A percentile compares a stretch with the other conserved stretches of the same genome.
These are phyloP conservation scores for Drosophila antonietae DNA, from an alignment of 2,888 invertebrate species.

Conservation along the genomic window DNA sequence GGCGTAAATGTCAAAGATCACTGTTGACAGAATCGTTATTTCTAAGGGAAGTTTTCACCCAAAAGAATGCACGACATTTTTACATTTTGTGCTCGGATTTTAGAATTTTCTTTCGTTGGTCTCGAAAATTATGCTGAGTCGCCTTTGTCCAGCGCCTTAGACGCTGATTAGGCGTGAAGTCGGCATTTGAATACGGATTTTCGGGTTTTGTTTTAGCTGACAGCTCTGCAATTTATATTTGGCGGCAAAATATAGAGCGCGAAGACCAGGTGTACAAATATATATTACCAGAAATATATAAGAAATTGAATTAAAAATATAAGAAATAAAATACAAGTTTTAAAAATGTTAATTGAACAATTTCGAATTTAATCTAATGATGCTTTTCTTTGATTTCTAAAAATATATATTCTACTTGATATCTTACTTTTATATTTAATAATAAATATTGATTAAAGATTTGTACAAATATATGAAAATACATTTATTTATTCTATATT, in stretches of 20 bases:
- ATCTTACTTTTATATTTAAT: too few species aligned
- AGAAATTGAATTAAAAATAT: background rate
- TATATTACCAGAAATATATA: background rate
- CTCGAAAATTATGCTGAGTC: slow-evolving; percentile 59
- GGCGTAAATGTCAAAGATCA: slow-evolving; percentile 82
- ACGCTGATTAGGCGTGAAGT: slow-evolving; percentile 78
- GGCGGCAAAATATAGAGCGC: slow-evolving; percentile 60
- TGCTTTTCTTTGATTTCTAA: too few species aligned
- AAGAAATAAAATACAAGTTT: background rate
- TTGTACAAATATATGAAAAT: background rate
- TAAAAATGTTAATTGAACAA: background rate
- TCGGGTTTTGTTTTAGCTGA: slow-evolving; percentile 26
- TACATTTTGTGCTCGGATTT: slow-evolving; percentile 67
- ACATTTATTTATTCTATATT: too few species aligned
- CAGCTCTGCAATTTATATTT: slow-evolving; percentile 37
- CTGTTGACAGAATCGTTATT: slow-evolving; percentile 67
- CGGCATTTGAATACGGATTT: slow-evolving; percentile 67
- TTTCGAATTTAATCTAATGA: background rate
- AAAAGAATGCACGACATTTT: slow-evolving; percentile 45
- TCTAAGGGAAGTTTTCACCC: slow-evolving; percentile 42
- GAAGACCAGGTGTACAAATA: slow-evolving; percentile 25
- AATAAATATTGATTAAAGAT: too few species aligned
- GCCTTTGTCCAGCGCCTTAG: slow-evolving; percentile 58
- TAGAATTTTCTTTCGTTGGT: slow-evolving; percentile 48
- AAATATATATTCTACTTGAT: too few species aligned